Percentiles rank a stretch among this genome's conserved stretches.
Evolutionary conservation across 2,113 vertebrate species (phyloP).

Genomic region (Poicephalus gulielmi): DNA sequence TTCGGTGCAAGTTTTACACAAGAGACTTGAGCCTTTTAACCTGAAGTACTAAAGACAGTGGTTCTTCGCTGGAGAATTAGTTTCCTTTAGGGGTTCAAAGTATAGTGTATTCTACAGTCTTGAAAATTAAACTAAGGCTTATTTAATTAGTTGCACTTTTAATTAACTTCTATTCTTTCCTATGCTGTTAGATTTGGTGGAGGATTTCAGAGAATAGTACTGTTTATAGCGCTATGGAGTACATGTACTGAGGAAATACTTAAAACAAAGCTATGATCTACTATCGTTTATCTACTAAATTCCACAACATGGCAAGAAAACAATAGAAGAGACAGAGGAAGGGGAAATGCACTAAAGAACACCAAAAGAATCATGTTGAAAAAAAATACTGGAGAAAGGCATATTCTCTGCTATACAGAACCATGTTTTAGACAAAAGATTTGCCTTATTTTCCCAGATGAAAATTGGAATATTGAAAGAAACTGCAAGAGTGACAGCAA

Average conservation of each 20-base stretch:
- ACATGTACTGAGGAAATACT: not conserved
- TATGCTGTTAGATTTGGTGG: not conserved
- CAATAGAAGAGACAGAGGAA: not conserved
- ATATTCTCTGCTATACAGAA: not conserved
- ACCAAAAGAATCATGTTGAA: not conserved
- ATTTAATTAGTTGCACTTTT: not conserved
- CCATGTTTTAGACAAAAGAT: not conserved
- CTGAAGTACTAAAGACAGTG: not conserved
- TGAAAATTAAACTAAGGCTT: not conserved
- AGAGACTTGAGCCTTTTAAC: not conserved
- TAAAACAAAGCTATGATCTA: not conserved
- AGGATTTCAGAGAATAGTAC: not conserved
- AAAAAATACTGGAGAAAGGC: not conserved
- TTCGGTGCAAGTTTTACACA: not conserved
- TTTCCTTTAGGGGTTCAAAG: not conserved
- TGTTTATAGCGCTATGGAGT: not conserved
- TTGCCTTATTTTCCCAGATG: not conserved
- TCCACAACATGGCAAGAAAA: not conserved
- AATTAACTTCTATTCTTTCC: not conserved
- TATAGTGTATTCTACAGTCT: not conserved
- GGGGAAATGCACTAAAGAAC: not conserved
- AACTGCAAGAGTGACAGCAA: constrained; percentile 8
- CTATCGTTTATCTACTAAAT: not conserved
- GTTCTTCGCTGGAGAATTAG: not conserved
- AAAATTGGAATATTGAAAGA: constrained; percentile 12